Percentiles rank a stretch among this genome's conserved stretches.
phyloP scores from a whole-genome alignment of 23 tunicate genomes.

The Ascidia mentula region DNA sequence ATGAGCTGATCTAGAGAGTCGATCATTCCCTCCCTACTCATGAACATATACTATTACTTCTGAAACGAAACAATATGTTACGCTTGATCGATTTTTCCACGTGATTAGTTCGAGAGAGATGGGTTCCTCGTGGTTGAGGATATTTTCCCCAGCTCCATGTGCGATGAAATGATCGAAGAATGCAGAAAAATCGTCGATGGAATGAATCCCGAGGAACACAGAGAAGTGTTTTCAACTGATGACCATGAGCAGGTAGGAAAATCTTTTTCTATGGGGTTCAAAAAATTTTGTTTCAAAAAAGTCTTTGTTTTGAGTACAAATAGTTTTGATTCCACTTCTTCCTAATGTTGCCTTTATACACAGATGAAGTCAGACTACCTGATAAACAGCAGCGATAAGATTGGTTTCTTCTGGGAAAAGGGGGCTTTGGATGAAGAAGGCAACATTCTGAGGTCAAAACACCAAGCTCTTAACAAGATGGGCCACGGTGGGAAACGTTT shows the following conservation, averaged over 20 bases:
- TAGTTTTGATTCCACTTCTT: too few relatives aligned
- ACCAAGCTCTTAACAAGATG: constrained; percentile 58
- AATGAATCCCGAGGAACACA: constrained; percentile 57
- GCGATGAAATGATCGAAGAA: constrained; percentile 54
- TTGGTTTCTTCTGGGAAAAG: constrained; percentile 73
- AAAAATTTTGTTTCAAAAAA: too few relatives aligned
- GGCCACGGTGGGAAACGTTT: constrained; percentile 88
- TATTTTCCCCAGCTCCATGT: constrained; percentile 24
- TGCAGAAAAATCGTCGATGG: constrained; percentile 53
- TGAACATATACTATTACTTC: too few relatives aligned
- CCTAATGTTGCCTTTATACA: not conserved
- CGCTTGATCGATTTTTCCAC: too few relatives aligned
- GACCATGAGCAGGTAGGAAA: constrained; percentile 47
- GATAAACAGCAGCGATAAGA: constrained; percentile 54
- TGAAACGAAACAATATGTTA: too few relatives aligned
- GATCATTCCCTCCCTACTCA: too few relatives aligned
- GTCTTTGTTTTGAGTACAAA: too few relatives aligned
- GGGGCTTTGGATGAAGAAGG: constrained; percentile 63
- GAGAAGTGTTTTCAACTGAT: constrained; percentile 38
- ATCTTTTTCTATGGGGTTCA: too few relatives aligned
- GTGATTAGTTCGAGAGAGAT: constrained; percentile 49
- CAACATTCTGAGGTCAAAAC: constrained; percentile 34
- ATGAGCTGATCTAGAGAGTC: too few relatives aligned
- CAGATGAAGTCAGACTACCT: constrained; percentile 62
- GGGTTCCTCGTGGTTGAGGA: constrained; percentile 50